These are phyloP conservation scores for Geothlypis trichas DNA, from an alignment of 2,113 vertebrate genomes.

Conservation along the genomic window DNA sequence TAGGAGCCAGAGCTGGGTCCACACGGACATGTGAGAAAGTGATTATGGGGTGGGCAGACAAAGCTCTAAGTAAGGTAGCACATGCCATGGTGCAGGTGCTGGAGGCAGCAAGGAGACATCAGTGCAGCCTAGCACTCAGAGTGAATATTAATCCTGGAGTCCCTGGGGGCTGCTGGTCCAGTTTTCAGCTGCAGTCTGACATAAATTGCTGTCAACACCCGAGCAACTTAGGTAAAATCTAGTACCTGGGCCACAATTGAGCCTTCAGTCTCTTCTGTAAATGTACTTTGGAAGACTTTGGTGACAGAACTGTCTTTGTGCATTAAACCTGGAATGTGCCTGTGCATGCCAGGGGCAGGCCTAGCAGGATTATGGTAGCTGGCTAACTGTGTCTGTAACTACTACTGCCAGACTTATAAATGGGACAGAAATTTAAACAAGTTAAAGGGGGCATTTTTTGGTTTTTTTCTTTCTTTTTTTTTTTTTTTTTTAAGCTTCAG, in stretches of 20 bases:
- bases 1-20: neutral
- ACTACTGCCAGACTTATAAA: slow-evolving; percentile 43
- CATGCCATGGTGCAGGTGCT: neutral
- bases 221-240: slow-evolving; percentile 3
- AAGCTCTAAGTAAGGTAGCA: neutral
- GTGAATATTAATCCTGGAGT: neutral
- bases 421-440: slow-evolving; percentile 14
- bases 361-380: slow-evolving; percentile 51
- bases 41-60: neutral
- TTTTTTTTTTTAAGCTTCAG: neutral
- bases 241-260: slow-evolving; percentile 13
- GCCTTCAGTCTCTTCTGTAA: slow-evolving; percentile 44
- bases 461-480: no score
- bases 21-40: neutral
- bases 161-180: neutral
- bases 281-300: neutral
- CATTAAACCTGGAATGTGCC: slow-evolving; percentile 19
- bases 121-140: neutral
- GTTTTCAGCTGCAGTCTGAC: slow-evolving; percentile 3
- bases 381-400: neutral
- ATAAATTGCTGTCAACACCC: slow-evolving; percentile 44
- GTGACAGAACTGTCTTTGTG: slow-evolving; percentile 55
- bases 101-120: neutral
- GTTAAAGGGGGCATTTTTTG: neutral
- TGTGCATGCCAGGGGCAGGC: slow-evolving; percentile 39